phyloP scores from a whole-genome alignment of 2,113 vertebrate genomes.

The Mohoua ochrocephala region DNA sequence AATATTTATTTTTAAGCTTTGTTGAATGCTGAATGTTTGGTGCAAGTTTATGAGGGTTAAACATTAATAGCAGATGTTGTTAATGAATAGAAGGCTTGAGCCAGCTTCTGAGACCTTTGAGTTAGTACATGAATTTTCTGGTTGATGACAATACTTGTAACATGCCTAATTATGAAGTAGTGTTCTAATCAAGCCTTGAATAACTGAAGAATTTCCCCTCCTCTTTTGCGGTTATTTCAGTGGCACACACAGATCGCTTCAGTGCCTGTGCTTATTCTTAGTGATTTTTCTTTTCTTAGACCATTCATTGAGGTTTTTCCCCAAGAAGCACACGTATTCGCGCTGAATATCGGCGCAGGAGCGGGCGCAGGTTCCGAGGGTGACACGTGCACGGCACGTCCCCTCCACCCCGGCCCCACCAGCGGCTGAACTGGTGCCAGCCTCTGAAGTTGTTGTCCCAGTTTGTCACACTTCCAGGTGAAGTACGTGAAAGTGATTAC shows the following conservation, averaged over 20 bases:
- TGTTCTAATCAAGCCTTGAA: slow-evolving; percentile 64
- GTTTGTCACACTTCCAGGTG: slow-evolving; percentile 67
- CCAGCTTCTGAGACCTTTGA: slow-evolving; percentile 65
- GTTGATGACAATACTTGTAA: slow-evolving; percentile 65
- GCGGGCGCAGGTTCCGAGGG: background rate
- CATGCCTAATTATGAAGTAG: slow-evolving; percentile 65
- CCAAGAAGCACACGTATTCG: background rate
- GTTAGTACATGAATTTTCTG: slow-evolving; percentile 66
- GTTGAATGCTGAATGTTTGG: slow-evolving; percentile 22
- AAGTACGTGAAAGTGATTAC: slow-evolving; percentile 86
- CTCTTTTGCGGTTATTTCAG: slow-evolving; percentile 62
- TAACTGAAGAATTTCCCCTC: slow-evolving; percentile 58
- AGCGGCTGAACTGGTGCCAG: slow-evolving; percentile 21
- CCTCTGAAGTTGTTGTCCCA: slow-evolving; percentile 24
- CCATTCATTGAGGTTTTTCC: slow-evolving; percentile 33
- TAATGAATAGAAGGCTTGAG: slow-evolving; percentile 68
- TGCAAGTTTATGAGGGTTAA: slow-evolving; percentile 63
- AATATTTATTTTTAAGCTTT: slow-evolving; percentile 57
- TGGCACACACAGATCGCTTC: slow-evolving; percentile 54
- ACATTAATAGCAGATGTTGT: slow-evolving; percentile 62
- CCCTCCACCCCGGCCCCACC: background rate
- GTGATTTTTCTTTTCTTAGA: slow-evolving; percentile 51
- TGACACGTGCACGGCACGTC: background rate
- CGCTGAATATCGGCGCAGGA: background rate
- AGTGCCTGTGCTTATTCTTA: slow-evolving; percentile 41